Evolutionary conservation across 1,140 invertebrate genomes (phyloP).

Genomic region (Bombyx mandarina): DNA sequence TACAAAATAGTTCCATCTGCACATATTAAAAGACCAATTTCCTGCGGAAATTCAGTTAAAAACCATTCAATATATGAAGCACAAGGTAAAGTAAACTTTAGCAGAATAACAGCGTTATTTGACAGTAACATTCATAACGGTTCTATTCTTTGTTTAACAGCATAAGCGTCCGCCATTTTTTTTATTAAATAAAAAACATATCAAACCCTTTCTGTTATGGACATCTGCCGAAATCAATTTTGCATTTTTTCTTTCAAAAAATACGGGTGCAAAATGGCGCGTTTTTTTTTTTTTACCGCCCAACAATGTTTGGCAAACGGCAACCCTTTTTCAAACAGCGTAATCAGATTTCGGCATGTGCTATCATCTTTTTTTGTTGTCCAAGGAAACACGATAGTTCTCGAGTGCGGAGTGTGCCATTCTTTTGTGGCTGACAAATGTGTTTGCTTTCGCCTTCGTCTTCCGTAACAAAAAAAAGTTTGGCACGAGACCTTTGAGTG

Average conservation of each 20-base stretch:
- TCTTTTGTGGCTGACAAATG: conserved; percentile 55
- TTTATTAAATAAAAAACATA: conserved; percentile 51
- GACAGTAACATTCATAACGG: conserved; percentile 55
- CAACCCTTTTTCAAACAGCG: conserved; percentile 63
- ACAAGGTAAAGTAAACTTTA: conserved; percentile 32
- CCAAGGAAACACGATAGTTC: conserved; percentile 59
- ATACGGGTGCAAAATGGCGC: conserved; percentile 49
- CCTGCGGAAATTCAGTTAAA: conserved; percentile 17
- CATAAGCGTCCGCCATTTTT: conserved; percentile 42
- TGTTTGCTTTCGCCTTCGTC: conserved; percentile 62
- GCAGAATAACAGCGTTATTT: conserved; percentile 45
- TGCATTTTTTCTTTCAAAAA: conserved; percentile 59
- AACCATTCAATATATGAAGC: conserved; percentile 26
- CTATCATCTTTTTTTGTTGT: conserved; percentile 39
- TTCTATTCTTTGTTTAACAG: conserved; percentile 5
- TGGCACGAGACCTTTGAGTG: conserved; percentile 49
- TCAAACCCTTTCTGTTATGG: conserved; percentile 66
- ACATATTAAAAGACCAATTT: conserved; percentile 25
- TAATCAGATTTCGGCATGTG: conserved; percentile 69
- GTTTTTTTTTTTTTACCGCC: conserved; percentile 36
- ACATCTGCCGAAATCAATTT: conserved; percentile 69
- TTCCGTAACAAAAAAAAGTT: conserved; percentile 55
- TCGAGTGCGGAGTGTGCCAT: conserved; percentile 56
- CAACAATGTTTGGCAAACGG: conserved; percentile 50
- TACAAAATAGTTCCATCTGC: not conserved